Base-by-base conservation (phyloP, 2,113 vertebrate genomes). In the Otolemur garnettii region DNA sequence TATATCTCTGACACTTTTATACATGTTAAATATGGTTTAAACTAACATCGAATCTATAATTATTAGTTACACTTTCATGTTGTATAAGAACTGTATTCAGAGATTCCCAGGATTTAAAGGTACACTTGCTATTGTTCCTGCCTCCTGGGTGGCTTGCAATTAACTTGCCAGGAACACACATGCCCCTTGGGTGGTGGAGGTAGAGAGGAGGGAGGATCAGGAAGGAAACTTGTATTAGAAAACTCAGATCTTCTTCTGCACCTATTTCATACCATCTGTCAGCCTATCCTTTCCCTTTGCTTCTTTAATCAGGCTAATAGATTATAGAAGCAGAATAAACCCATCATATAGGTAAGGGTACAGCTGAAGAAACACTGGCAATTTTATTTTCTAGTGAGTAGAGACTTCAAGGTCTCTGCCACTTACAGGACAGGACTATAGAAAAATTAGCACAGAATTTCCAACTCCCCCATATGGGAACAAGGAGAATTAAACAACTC, bases 61-160 rank as follows among this genome's bases (percentile, higher is more conserved):
- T 71, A 75, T 71, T 42, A 94, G 21, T 69, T 74, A 79, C 18
- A 33, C 45, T 93, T 87, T 75, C 64, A 22, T 33, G 19, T 42
- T 78, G 4, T 81, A 0, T 64, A 94, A 93, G 53, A 62, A 82
- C 24, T 17, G 17, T 15, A 64, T 28, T 17, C 53, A 74, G 50
- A 75, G 33, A 62, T 28, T 77, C 28, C 30, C 77, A 82, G 42
- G 60, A 95, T 94, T 78, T 94, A 93, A 87, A 93, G 81, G 59
- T 18, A 71, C 35, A 33, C n/a, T 21, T 1, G 3, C 30, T 74
- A 68, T 62, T 91, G 35, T 90, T 86, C 18, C 35, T 68, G 75
- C 77, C 13, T 84, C 26, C 77, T 33, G 8, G 21, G 53, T 60
- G 71, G 15, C 38, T 55, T 38, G 10, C 42, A 30, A 11, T 59